phyloP scores from a whole-genome alignment of 2,113 vertebrate genomes.

The Jaculus jaculus region DNA sequence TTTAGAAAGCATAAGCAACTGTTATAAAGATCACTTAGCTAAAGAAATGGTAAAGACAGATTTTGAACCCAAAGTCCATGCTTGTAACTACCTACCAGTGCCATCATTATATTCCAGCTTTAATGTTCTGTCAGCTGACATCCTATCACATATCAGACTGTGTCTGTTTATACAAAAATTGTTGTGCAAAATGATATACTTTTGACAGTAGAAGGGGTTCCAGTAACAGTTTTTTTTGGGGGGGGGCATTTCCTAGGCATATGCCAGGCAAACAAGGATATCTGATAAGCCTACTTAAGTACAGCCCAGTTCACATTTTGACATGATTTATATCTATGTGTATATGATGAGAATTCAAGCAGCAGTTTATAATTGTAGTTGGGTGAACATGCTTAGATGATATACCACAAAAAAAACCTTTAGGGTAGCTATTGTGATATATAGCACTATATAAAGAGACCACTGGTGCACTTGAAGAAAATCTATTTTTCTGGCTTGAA shows the following conservation, averaged over 20 bases:
- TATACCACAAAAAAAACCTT: background rate
- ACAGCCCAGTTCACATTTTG: background rate
- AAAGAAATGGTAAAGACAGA: background rate
- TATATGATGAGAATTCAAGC: background rate
- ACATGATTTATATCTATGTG: background rate
- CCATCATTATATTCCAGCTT: background rate
- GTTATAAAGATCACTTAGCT: background rate
- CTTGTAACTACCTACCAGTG: background rate
- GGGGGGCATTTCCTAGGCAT: background rate
- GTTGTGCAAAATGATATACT: background rate
- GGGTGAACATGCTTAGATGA: background rate
- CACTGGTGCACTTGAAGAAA: constrained; percentile 44
- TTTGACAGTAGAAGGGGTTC: background rate
- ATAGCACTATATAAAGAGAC: constrained; percentile 21
- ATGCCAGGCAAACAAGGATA: background rate
- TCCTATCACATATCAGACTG: background rate
- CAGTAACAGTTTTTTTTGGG: background rate
- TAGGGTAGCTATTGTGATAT: constrained; percentile 1
- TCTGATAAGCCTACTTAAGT: background rate
- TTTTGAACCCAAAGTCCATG: background rate
- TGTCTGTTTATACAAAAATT: background rate
- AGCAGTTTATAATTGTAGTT: background rate
- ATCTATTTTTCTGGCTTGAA: constrained; percentile 56
- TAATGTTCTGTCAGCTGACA: background rate
- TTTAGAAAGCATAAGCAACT: background rate